These are phyloP conservation scores for Chalcis sispes DNA, from an alignment of 2,888 invertebrate genomes.

Conservation along the genomic window DNA sequence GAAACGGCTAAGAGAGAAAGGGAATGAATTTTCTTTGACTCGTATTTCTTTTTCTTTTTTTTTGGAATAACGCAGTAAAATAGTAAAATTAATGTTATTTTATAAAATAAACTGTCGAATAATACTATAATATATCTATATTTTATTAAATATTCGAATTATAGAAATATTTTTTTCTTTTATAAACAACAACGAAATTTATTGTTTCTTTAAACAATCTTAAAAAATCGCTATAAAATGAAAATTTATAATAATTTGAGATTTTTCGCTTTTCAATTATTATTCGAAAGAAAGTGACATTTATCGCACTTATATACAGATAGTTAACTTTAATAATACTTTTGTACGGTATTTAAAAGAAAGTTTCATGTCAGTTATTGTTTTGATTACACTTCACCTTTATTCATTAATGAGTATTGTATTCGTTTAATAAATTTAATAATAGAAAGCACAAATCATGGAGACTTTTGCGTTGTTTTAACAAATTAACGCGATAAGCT, in stretches of 20 bases:
- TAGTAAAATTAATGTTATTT: not conserved
- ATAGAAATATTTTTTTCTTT: not conserved
- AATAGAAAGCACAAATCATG: too few species aligned
- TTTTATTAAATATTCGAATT: constrained; percentile 4
- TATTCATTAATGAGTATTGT: too few species aligned
- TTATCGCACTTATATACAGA: too few species aligned
- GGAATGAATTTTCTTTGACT: constrained; percentile 2
- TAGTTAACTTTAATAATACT: not conserved
- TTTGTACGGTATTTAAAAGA: not conserved
- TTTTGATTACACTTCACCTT: not conserved
- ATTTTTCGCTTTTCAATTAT: not conserved
- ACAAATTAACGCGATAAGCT: constrained; percentile 5
- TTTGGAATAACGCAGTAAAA: constrained; percentile 15
- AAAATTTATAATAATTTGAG: too few species aligned
- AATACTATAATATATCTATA: too few species aligned
- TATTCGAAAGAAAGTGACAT: not conserved
- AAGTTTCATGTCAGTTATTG: not conserved
- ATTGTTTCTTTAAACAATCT: too few species aligned
- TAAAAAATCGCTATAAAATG: too few species aligned
- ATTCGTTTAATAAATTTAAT: constrained; percentile 2
- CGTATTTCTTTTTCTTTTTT: constrained; percentile 1
- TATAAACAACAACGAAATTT: not conserved
- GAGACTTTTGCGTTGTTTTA: constrained; percentile 17
- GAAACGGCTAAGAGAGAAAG: not conserved
- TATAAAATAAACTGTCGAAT: too few species aligned